These are phyloP conservation scores for Acrobasis repandana DNA, from an alignment of 2,888 invertebrate species.

Conservation along the genomic window DNA sequence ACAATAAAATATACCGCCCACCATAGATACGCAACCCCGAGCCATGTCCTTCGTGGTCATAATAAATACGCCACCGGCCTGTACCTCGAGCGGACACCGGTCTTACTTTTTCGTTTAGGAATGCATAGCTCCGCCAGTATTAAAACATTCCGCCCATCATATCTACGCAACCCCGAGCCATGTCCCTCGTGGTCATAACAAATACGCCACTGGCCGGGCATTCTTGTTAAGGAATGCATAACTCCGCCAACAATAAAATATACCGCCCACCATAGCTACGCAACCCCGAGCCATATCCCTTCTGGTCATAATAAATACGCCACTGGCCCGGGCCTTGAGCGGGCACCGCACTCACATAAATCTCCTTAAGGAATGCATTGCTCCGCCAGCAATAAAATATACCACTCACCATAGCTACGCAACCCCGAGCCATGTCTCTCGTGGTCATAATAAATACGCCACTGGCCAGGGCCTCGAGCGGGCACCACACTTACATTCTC, in stretches of 20 bases:
- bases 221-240: conserved; percentile 8
- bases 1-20: too few species aligned
- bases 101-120: conserved; percentile 7
- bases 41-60: background rate
- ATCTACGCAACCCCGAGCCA: background rate
- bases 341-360: background rate
- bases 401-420: background rate
- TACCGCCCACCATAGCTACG: background rate
- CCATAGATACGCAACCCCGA: background rate
- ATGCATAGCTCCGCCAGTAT: background rate
- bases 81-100: too few species aligned
- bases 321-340: background rate
- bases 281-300: background rate
- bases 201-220: background rate
- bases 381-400: background rate
- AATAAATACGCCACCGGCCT: background rate
- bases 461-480: background rate
- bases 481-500: background rate
- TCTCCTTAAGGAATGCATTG: conserved; percentile 9
- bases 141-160: too few species aligned
- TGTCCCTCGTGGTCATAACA: background rate
- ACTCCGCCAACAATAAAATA: too few species aligned
- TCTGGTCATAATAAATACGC: background rate
- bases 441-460: background rate
- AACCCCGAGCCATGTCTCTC: background rate